These are phyloP conservation scores for Dendrocincla fuliginosa DNA, from an alignment of 2,797 vertebrate genomes.

Conservation along the genomic window DNA sequence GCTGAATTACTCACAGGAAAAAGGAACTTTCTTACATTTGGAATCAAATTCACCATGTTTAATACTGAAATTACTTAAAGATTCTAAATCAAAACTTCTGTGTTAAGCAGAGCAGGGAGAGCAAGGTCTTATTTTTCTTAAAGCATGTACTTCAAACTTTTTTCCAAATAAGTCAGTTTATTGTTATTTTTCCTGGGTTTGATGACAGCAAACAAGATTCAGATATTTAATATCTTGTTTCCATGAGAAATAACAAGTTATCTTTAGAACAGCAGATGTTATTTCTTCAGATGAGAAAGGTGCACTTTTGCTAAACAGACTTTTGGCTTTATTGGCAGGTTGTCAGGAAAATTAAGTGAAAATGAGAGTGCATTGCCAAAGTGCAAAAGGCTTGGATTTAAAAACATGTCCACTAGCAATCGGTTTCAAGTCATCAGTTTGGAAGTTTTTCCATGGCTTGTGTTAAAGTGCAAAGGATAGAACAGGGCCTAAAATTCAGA, in stretches of 20 bases:
- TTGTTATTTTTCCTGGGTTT: constrained; percentile 26
- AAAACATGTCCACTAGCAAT: constrained; percentile 19
- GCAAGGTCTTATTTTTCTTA: neutral
- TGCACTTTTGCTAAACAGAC: neutral
- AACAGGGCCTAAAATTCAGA: neutral
- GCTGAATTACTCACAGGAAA: neutral
- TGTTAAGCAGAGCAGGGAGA: neutral
- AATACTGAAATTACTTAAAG: neutral
- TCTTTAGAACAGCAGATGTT: constrained; percentile 19
- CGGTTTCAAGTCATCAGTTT: neutral
- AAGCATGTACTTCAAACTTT: neutral
- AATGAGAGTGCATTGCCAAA: neutral
- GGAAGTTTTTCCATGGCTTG: constrained; percentile 2
- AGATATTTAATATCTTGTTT: constrained; percentile 12
- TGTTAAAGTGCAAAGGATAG: neutral
- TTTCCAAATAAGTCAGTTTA: neutral
- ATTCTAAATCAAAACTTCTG: neutral
- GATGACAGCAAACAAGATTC: neutral
- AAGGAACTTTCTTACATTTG: neutral
- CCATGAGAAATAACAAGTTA: neutral
- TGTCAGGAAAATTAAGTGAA: constrained; percentile 43
- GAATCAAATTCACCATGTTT: neutral
- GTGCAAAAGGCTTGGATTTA: constrained; percentile 13
- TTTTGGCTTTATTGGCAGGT: constrained; percentile 1
- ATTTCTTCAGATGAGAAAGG: constrained; percentile 18